A percentile compares a stretch with the other conserved stretches of the same genome.
phyloP scores from a whole-genome alignment of 53 echinoderm and acorn worm species.

The Apostichopus leukothele region DNA sequence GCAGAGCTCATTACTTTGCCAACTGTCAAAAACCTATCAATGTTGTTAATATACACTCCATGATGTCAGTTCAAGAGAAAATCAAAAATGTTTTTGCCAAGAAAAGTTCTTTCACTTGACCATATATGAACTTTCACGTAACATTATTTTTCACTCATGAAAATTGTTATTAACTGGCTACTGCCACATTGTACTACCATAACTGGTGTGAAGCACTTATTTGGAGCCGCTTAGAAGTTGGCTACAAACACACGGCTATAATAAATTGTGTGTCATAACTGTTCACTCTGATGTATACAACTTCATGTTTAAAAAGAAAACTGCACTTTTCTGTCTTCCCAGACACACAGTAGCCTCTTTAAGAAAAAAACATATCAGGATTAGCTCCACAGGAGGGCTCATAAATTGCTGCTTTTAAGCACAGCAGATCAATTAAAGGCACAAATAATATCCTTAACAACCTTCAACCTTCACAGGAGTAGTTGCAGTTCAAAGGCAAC shows the following conservation, averaged over 20 bases:
- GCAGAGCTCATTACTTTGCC: background rate
- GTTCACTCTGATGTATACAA: constrained; percentile 1
- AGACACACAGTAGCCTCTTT: background rate
- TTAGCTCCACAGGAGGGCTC: constrained; percentile 39
- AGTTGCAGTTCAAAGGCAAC: background rate
- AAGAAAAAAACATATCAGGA: background rate
- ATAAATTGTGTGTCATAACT: constrained; percentile 2
- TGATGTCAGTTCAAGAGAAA: background rate
- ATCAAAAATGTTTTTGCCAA: background rate
- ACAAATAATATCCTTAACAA: constrained; percentile 29
- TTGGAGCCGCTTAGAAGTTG: constrained; percentile 9
- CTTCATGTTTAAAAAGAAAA: background rate
- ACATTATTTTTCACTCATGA: too few species aligned
- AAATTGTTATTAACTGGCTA: too few species aligned
- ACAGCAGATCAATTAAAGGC: constrained; percentile 43
- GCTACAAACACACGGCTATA: background rate
- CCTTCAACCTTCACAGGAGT: constrained; percentile 6
- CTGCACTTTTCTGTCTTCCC: background rate
- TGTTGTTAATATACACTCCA: background rate
- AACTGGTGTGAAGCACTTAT: background rate
- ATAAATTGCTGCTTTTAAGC: constrained; percentile 40
- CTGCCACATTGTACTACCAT: background rate
- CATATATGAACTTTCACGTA: background rate
- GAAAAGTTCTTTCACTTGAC: constrained; percentile 18
- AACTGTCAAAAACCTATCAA: background rate